Percentiles rank a stretch among this genome's conserved stretches.
Conservation (phyloP, 2,888 invertebrate species). For the Pammene aurita region DNA sequence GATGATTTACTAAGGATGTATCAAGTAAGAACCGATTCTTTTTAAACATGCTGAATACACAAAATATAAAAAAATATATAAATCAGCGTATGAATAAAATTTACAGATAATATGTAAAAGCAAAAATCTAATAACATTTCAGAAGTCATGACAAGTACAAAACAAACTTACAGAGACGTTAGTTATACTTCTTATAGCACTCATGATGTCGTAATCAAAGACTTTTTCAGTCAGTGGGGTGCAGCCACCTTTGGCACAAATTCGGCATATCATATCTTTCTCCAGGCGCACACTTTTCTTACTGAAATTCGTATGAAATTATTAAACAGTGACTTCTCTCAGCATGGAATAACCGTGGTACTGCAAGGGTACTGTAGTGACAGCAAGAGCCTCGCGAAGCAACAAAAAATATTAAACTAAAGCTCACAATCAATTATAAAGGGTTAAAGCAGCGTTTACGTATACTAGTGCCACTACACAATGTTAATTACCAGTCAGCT, state of each 20-base stretch:
- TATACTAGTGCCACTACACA: not conserved
- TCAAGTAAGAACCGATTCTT: no score
- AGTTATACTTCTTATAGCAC: constrained; percentile 66
- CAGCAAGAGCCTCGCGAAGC: not conserved
- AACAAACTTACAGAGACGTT: constrained; percentile 66
- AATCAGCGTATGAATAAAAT: no score
- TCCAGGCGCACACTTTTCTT: constrained; percentile 58
- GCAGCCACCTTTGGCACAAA: constrained; percentile 70
- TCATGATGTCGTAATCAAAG: constrained; percentile 69
- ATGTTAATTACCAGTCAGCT: constrained; percentile 52
- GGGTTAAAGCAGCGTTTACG: not conserved
- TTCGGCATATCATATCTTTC: constrained; percentile 72
- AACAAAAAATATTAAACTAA: constrained; percentile 26
- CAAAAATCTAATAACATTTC: no score
- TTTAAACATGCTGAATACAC: no score
- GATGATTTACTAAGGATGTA: not conserved
- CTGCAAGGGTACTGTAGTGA: not conserved
- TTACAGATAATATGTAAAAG: no score
- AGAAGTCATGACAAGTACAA: no score
- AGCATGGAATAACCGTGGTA: not conserved
- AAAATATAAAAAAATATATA: no score
- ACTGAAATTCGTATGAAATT: constrained; percentile 50
- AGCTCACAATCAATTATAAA: not conserved
- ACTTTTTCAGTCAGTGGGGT: constrained; percentile 68
- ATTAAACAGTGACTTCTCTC: not conserved